phyloP scores from a whole-genome alignment of 2,888 invertebrate genomes.

The Agrotis ipsilon region DNA sequence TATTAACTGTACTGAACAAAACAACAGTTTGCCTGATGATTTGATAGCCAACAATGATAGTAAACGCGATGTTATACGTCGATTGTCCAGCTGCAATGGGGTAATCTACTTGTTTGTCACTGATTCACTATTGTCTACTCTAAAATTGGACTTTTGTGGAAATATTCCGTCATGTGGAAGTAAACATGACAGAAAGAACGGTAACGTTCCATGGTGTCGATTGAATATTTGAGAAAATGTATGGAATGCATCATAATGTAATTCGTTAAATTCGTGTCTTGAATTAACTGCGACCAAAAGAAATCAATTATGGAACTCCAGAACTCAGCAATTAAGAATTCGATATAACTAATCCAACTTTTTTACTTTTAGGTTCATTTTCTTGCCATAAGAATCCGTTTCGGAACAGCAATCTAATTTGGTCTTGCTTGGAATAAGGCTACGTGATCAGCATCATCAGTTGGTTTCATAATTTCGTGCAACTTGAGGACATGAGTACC shows the following conservation, averaged over 20 bases:
- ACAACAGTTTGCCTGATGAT: slow-evolving; percentile 37
- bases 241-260: neutral
- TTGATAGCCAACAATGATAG: slow-evolving; percentile 42
- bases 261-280: neutral
- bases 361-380: neutral
- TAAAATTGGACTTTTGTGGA: slow-evolving; percentile 29
- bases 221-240: neutral
- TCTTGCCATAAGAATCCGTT: neutral
- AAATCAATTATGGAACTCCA: no score
- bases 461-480: neutral
- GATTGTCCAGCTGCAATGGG: slow-evolving; percentile 48
- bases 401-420: neutral
- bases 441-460: neutral
- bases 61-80: slow-evolving; percentile 23
- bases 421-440: neutral
- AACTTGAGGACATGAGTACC: neutral
- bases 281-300: no score
- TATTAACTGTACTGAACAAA: slow-evolving; percentile 14
- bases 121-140: slow-evolving; percentile 34
- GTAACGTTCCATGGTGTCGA: neutral
- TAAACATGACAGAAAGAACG: neutral
- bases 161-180: slow-evolving; percentile 12
- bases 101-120: slow-evolving; percentile 47
- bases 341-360: no score
- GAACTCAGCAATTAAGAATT: no score